These are phyloP conservation scores for Aselliscus stoliczkanus DNA, from an alignment of 2,797 vertebrate genomes.

Conservation along the genomic window DNA sequence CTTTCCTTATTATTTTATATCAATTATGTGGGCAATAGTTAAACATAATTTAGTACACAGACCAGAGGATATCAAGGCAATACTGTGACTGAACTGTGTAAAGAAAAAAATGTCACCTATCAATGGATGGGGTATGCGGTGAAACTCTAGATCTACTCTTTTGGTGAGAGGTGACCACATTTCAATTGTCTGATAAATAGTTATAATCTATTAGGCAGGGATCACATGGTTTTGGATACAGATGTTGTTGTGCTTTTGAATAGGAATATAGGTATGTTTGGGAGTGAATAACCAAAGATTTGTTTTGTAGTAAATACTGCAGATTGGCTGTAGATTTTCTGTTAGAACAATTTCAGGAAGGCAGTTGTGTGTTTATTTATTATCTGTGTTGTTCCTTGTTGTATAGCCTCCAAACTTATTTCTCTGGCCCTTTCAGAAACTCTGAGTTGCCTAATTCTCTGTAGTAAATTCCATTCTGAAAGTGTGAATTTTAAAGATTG, in stretches of 20 bases:
- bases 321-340: background rate
- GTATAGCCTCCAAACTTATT: background rate
- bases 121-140: background rate
- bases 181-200: background rate
- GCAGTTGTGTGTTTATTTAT: background rate
- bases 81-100: background rate
- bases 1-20: background rate
- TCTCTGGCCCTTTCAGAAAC: background rate
- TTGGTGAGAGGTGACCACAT: background rate
- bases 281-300: background rate
- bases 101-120: background rate
- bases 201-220: background rate
- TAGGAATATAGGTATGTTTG: background rate
- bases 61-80: background rate
- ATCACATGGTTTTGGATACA: background rate
- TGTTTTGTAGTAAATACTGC: background rate
- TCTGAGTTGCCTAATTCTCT: background rate
- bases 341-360: slow-evolving; percentile 11
- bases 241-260: background rate
- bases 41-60: background rate
- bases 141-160: background rate
- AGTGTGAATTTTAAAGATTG: background rate
- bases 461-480: background rate
- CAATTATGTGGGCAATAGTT: background rate
- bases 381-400: background rate